Evolutionary conservation across 2,113 vertebrate species (phyloP), one percentile per base, ranked within the genome.

Genomic region (Pristiophorus japonicus): DNA sequence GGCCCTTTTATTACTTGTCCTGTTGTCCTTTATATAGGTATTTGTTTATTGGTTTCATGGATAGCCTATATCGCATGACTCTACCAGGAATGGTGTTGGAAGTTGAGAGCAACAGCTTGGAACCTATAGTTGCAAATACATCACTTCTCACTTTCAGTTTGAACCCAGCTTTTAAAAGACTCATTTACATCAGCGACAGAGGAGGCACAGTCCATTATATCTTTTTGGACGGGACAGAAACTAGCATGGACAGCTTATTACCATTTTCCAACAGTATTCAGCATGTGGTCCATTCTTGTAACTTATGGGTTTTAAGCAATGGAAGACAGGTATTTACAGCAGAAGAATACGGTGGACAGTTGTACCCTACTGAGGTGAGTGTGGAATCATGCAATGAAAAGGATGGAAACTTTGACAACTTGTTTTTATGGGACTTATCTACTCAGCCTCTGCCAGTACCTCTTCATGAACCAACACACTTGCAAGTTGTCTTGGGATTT

Each of bases 361-460:
- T 95, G 47, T 88, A 66, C 38, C 88, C 67, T 24, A 70, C 42
- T 34, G 95, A 94, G 51, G 90, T 96, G 70, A 78, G 16, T 67
- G 73, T 87, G 88, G 85, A 95, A 42, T 94, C 24, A 27, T 94
- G 62, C 81, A 51, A 8, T 59, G 73, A 55, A 55, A 93, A 51
- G 62, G n/a, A 63, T 34, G 73, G 87, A 59, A 38, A 34, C 24
- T 96, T 62, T n/a, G n/a, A 84, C 45, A 55, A 84, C 55, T 90
- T 95, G 24, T 94, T 96, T 85, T 66, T 95, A 14, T 94, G 96
- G 95, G 59, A 95, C 34, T 87, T 66, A 55, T 66, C 90, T 84
- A 94, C 24, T 30, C 73, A 96, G 90, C 90, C 95, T n/a, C 42
- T 96, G 45, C 95, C 95, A 67, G 47, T n/a, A 3, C 75, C 95